Percentiles rank a stretch among this genome's conserved stretches.
These are phyloP conservation scores for Lasius platythorax DNA, from an alignment of 2,888 invertebrate genomes.

Conservation along the genomic window DNA sequence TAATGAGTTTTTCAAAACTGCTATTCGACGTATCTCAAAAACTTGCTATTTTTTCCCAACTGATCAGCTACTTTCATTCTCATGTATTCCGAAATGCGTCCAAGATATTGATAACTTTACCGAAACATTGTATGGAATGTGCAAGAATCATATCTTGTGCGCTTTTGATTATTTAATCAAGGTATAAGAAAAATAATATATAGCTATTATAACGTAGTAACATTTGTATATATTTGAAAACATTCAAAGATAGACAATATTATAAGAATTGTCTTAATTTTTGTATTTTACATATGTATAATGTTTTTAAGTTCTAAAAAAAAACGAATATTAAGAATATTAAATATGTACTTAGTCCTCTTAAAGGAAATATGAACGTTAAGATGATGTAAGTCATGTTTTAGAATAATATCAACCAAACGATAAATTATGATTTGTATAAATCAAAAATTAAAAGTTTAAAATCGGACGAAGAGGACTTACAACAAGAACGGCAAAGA, in stretches of 20 bases:
- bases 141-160: constrained; percentile 69
- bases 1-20: constrained; percentile 88
- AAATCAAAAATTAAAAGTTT: constrained; percentile 72
- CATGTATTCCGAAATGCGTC: constrained; percentile 64
- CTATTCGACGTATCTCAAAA: constrained; percentile 88
- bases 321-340: neutral
- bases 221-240: constrained; percentile 11
- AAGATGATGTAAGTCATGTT: neutral
- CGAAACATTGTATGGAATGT: constrained; percentile 38
- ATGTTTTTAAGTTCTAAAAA: neutral
- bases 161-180: constrained; percentile 61
- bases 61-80: constrained; percentile 86
- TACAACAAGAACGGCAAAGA: constrained; percentile 65
- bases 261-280: neutral
- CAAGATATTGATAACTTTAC: constrained; percentile 62
- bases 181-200: constrained; percentile 35
- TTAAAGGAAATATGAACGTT: neutral
- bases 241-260: neutral
- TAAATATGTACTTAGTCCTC: neutral
- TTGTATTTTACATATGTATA: neutral
- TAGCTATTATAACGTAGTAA: neutral
- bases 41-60: constrained; percentile 89
- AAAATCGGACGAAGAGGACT: constrained; percentile 72
- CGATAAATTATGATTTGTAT: constrained; percentile 63
- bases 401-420: constrained; percentile 46